Percentiles rank a stretch among this genome's conserved stretches.
These are phyloP conservation scores for Parelbella ahira DNA, from an alignment of 2,888 invertebrate species.

Conservation along the genomic window DNA sequence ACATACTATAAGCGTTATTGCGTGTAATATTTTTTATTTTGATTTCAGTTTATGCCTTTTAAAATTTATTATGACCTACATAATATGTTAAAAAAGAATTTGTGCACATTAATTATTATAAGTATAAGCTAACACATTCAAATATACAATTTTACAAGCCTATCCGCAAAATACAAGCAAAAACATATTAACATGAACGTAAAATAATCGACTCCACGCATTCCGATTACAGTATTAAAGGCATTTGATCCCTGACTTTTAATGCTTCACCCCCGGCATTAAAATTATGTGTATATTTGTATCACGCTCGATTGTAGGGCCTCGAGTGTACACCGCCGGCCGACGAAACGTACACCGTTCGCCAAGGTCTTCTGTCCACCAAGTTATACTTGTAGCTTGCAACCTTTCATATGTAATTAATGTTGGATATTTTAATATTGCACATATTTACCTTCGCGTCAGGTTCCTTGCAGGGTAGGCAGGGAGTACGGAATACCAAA, in stretches of 20 bases:
- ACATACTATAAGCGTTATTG: too few species aligned
- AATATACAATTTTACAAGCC: too few species aligned
- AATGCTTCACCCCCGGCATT: conserved; percentile 80
- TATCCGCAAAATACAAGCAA: too few species aligned
- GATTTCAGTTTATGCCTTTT: too few species aligned
- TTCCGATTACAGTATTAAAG: conserved; percentile 59
- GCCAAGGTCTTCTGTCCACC: conserved; percentile 64
- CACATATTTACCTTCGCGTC: too few species aligned
- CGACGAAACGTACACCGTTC: conserved; percentile 61
- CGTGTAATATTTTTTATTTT: too few species aligned
- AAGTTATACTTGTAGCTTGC: conserved; percentile 11
- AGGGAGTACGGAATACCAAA: too few species aligned
- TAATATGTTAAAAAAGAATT: too few species aligned
- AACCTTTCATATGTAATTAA: conserved; percentile 13
- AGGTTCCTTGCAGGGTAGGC: too few species aligned
- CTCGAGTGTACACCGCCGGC: conserved; percentile 50
- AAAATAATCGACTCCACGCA: conserved; percentile 32
- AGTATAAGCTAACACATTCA: too few species aligned
- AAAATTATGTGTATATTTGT: conserved; percentile 81
- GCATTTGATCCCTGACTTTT: conserved; percentile 81
- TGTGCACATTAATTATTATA: too few species aligned
- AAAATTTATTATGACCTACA: too few species aligned
- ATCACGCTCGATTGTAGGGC: conserved; percentile 79
- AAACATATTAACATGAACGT: not conserved
- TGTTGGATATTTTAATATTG: not conserved